Evolutionary conservation across 2,888 invertebrate species (phyloP).

Genomic region (Rhagophthalmus giganteus): DNA sequence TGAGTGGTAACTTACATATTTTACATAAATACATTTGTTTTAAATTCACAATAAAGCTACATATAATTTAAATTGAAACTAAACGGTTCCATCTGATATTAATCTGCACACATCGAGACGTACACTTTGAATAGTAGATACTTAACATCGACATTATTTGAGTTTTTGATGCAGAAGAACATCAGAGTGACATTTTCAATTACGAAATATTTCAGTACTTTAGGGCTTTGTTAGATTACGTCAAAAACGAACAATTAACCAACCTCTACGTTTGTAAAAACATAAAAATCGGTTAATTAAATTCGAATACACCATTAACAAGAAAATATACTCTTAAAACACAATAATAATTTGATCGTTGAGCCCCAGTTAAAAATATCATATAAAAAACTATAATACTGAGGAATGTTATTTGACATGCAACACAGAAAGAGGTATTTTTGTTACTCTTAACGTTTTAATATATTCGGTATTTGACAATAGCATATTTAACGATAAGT

Average conservation of each 20-base stretch:
- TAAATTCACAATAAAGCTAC: slow-evolving; percentile 13
- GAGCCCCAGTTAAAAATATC: too few relatives aligned
- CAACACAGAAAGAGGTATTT: not conserved
- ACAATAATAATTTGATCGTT: too few relatives aligned
- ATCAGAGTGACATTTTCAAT: too few relatives aligned
- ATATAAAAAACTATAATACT: slow-evolving; percentile 9
- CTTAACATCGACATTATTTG: not conserved
- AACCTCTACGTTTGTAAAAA: too few relatives aligned
- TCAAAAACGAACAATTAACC: not conserved
- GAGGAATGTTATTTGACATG: slow-evolving; percentile 7
- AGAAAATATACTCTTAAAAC: too few relatives aligned
- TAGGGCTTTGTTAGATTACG: not conserved
- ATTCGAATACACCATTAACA: too few relatives aligned
- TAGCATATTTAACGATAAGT: too few relatives aligned
- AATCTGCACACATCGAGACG: too few relatives aligned
- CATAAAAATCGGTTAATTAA: too few relatives aligned
- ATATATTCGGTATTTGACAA: too few relatives aligned
- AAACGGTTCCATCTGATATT: not conserved
- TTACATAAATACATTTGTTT: slow-evolving; percentile 33
- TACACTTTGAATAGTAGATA: not conserved
- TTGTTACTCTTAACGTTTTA: slow-evolving; percentile 4
- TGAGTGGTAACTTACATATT: slow-evolving; percentile 36
- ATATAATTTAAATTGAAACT: slow-evolving; percentile 5
- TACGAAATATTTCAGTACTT: not conserved
- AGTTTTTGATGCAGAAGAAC: slow-evolving; percentile 12